Percentiles rank a stretch among this genome's conserved stretches.
phyloP scores from a whole-genome alignment of 1,140 invertebrate genomes.

The Magallana gigas region DNA sequence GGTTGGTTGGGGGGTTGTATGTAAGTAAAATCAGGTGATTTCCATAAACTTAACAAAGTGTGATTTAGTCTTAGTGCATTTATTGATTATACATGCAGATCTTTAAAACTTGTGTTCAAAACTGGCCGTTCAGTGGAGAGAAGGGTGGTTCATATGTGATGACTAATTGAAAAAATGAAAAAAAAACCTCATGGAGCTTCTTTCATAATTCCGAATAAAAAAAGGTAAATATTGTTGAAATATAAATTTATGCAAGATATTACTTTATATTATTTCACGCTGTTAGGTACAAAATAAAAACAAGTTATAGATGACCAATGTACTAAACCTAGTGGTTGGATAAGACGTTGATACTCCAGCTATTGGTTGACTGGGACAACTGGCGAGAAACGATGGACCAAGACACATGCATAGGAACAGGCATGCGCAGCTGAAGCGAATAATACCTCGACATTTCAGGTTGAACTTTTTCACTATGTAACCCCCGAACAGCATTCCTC shows the following conservation, averaged over 20 bases:
- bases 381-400: slow-evolving; percentile 84
- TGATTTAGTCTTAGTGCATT: no score
- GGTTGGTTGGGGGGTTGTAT: no score
- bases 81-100: no score
- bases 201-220: no score
- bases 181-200: no score
- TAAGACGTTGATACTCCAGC: slow-evolving; percentile 83
- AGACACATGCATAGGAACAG: slow-evolving; percentile 83
- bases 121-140: no score
- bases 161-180: no score
- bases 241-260: neutral
- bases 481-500: slow-evolving; percentile 66
- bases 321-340: neutral
- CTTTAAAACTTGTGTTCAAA: no score
- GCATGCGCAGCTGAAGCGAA: slow-evolving; percentile 66
- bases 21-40: no score
- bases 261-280: neutral
- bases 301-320: neutral
- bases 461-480: slow-evolving; percentile 61
- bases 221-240: no score
- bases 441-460: slow-evolving; percentile 60
- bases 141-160: no score
- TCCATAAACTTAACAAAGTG: no score
- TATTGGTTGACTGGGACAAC: slow-evolving; percentile 86
- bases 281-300: neutral